These are phyloP conservation scores for Gymnocypris eckloni DNA, from an alignment of 2,797 vertebrate genomes.

Conservation along the genomic window DNA sequence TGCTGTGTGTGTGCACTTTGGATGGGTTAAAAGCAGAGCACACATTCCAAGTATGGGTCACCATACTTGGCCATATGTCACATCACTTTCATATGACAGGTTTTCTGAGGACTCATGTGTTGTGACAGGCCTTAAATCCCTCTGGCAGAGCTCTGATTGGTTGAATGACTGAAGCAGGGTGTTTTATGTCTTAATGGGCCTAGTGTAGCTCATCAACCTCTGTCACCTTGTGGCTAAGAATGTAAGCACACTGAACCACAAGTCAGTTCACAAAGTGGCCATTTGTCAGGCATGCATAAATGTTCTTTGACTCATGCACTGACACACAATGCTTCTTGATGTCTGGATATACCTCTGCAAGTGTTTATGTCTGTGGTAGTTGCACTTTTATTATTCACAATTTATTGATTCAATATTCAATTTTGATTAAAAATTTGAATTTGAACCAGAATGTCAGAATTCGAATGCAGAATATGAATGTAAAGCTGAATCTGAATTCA, in stretches of 20 bases:
- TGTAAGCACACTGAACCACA: constrained; percentile 2
- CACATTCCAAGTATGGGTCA: too few species aligned
- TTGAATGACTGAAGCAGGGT: constrained; percentile 12
- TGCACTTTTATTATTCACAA: background rate
- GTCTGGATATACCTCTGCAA: background rate
- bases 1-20: too few species aligned
- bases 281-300: constrained; percentile 31
- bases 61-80: too few species aligned
- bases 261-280: constrained; percentile 16
- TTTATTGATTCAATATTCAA: background rate
- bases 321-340: background rate
- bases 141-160: constrained; percentile 23
- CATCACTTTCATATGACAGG: background rate
- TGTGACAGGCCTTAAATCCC: constrained; percentile 39
- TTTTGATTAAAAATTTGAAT: background rate
- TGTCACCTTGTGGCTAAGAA: constrained; percentile 9
- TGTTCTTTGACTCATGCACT: constrained; percentile 12
- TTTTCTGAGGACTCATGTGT: constrained; percentile 43
- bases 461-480: background rate
- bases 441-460: background rate
- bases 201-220: background rate
- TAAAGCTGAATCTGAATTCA: background rate
- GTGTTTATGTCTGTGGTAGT: background rate
- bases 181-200: constrained; percentile 25
- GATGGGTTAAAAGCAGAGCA: too few species aligned